Conservation (phyloP, 2,888 invertebrate genomes). For the Aporophyla lueneburgensis region DNA sequence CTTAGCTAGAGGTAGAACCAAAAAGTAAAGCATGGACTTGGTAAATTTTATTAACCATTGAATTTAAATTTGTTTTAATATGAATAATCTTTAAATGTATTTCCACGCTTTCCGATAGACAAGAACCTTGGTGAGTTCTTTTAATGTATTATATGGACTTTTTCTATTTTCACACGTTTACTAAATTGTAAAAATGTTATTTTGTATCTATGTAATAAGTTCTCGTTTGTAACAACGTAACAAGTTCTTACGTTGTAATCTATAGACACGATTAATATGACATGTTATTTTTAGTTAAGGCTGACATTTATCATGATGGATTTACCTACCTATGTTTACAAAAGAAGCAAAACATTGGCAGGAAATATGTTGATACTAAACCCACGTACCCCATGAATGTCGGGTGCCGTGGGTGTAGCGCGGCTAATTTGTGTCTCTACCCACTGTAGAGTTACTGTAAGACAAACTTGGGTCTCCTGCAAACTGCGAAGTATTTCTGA, state of each 20-base stretch:
- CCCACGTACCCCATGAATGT: slow-evolving; percentile 50
- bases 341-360: slow-evolving; percentile 32
- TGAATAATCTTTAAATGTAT: slow-evolving; percentile 75
- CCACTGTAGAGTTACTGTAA: slow-evolving; percentile 26
- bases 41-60: slow-evolving; percentile 29
- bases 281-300: slow-evolving; percentile 29
- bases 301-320: slow-evolving; percentile 48
- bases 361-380: slow-evolving; percentile 33
- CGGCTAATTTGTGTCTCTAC: slow-evolving; percentile 48
- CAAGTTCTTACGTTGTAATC: slow-evolving; percentile 8
- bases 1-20: slow-evolving; percentile 56
- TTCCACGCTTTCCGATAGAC: slow-evolving; percentile 88
- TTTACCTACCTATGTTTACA: slow-evolving; percentile 40
- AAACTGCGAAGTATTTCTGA: slow-evolving; percentile 45
- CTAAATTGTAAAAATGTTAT: slow-evolving; percentile 16
- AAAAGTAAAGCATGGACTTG: slow-evolving; percentile 66
- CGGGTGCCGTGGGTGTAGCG: slow-evolving; percentile 49
- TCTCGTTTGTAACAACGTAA: not conserved
- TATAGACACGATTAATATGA: not conserved
- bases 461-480: slow-evolving; percentile 6
- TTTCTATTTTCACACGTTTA: slow-evolving; percentile 16
- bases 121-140: slow-evolving; percentile 89
- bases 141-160: slow-evolving; percentile 55
- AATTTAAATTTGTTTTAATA: slow-evolving; percentile 62
- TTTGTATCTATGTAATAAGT: not conserved